Conservation (phyloP, 2,113 vertebrate genomes). For the Sapayoa aenigma region DNA sequence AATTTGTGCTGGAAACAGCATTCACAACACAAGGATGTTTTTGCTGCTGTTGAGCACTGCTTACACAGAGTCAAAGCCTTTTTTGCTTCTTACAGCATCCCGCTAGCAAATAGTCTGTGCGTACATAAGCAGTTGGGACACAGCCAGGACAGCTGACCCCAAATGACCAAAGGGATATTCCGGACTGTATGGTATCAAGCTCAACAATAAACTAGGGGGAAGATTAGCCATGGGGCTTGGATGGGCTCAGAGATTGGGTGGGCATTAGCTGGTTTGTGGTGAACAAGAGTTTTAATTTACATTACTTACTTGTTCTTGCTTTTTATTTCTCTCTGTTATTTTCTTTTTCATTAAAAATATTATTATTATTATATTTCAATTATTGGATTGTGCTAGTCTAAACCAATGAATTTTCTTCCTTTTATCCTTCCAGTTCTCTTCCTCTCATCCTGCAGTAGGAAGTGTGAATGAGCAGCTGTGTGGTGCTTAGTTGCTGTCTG, state of each 20-base stretch:
- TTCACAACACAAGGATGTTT: neutral
- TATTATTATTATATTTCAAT: neutral
- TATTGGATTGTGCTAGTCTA: neutral
- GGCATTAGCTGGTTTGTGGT: fast-evolving
- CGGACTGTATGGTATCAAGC: neutral
- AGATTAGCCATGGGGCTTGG: neutral
- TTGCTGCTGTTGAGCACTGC: neutral
- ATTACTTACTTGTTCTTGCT: neutral
- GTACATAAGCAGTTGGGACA: neutral
- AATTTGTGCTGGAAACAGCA: neutral
- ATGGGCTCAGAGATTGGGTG: neutral
- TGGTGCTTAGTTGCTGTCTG: neutral
- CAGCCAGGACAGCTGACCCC: neutral
- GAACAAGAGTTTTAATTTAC: neutral
- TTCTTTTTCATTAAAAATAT: neutral
- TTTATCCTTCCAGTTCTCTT: neutral
- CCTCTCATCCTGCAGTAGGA: fast-evolving
- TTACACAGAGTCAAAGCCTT: neutral
- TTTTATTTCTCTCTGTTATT: neutral
- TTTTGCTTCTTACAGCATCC: neutral
- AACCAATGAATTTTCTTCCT: neutral
- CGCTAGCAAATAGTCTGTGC: fast-evolving
- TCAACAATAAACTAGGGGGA: neutral
- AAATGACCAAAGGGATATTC: neutral
- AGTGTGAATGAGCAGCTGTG: fast-evolving